Base-by-base conservation (phyloP, 1,140 invertebrate genomes). In the Microplitis mediator region DNA sequence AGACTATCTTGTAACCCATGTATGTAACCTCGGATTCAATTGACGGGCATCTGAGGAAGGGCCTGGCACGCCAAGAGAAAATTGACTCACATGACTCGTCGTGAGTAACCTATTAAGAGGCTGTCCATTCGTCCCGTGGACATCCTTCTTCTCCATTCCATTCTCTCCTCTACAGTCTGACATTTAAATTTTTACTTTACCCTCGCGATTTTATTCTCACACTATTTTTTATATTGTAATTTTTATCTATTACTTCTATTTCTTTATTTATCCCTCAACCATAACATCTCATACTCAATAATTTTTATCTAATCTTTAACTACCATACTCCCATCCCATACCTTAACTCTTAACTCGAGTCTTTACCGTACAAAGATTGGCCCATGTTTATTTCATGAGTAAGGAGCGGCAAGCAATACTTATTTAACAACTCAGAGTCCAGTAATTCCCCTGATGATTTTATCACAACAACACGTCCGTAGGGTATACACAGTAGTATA, bases 31-130 rank as follows among this genome's bases (percentile, higher is more conserved):
- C 72, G 75, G 69, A 68, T 64, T 61, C 75, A 76, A 76, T 76
- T 76, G 72, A 70, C 63, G 6, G 67, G 11, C 11, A 45, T 62
- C 62, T 39, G 70, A 75, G 74, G 69, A 76, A 76, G 72, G 58
- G 70, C 69, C 69, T 68, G 69, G 58, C 71, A 62, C 64, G 56
- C 39, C 39, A 35, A 39, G 70, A 74, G 72, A 76, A 70, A 76
- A 76, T 76, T 76, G 75, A 74, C 75, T 76, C 75, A 76, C 72
- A 74, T 76, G 75, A 74, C 69, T 74, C 71, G 74, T 74, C 71
- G 74, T 73, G 71, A 75, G 68, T 75, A 73, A 76, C 54, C 72
- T 65, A 73, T 75, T 73, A 73, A 75, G 61, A 39, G 61, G 16
- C 52, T 58, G 39, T 50, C 14, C 23, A 5, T 45, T 45, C 8